phyloP scores from a whole-genome alignment of 2,888 invertebrate genomes.

The Drosophila colorata region DNA sequence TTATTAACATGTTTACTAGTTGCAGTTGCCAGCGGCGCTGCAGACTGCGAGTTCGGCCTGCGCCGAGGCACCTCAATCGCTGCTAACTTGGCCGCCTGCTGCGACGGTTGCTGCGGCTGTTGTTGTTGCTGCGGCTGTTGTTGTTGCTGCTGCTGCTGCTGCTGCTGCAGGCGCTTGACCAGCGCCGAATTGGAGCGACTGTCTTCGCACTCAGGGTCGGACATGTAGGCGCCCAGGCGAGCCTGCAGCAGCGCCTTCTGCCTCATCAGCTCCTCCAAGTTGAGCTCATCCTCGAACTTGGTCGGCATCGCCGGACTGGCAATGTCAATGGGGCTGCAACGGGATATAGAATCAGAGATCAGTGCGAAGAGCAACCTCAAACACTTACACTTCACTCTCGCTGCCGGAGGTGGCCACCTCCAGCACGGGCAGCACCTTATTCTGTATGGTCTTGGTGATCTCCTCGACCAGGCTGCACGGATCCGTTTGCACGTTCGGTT shows the following conservation, averaged over 20 bases:
- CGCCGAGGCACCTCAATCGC: constrained; percentile 42
- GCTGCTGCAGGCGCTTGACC: constrained; percentile 37
- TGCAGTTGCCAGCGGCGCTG: constrained; percentile 75
- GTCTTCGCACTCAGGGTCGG: constrained; percentile 88
- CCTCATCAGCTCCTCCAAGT: constrained; percentile 94
- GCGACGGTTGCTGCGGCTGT: constrained; percentile 27
- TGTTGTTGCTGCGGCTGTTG: constrained; percentile 24
- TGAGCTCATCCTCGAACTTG: constrained; percentile 93
- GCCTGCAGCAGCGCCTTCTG: constrained; percentile 94
- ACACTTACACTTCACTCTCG: constrained; percentile 87
- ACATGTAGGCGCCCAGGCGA: constrained; percentile 90
- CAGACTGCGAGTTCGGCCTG: constrained; percentile 59
- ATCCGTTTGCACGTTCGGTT: constrained; percentile 84
- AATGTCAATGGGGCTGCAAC: constrained; percentile 86
- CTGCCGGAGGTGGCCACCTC: constrained; percentile 90
- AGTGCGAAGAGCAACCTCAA: neutral
- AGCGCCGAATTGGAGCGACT: constrained; percentile 66
- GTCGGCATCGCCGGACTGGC: constrained; percentile 89
- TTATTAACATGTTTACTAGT: constrained; percentile 85
- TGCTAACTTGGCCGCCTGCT: constrained; percentile 16
- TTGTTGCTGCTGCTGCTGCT: constrained; percentile 11
- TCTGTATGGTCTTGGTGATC: constrained; percentile 85
- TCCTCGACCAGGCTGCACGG: constrained; percentile 86
- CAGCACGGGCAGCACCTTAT: constrained; percentile 85
- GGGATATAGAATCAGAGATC: neutral